phyloP scores from a whole-genome alignment of 1,140 invertebrate species.

The Daktulosphaira vitifoliae region DNA sequence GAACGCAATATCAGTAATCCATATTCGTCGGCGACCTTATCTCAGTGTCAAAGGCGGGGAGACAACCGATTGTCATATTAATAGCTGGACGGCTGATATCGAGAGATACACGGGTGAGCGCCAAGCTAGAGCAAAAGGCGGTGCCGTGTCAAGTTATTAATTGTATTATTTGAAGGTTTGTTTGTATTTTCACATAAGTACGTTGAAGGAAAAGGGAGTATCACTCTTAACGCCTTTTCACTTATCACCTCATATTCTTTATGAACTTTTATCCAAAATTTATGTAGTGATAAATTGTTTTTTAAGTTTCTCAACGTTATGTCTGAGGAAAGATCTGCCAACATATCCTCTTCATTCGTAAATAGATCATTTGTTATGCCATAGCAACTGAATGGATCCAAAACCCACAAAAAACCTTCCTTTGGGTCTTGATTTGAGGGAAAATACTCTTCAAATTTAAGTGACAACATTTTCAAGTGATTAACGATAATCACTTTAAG shows the following conservation, averaged over 20 bases:
- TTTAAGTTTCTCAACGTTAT: not conserved
- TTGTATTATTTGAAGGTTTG: too few species aligned
- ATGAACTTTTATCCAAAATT: not conserved
- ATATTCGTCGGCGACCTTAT: too few species aligned
- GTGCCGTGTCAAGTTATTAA: too few species aligned
- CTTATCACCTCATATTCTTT: not conserved
- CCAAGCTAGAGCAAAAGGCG: too few species aligned
- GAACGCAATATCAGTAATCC: too few species aligned
- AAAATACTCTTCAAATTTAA: too few species aligned
- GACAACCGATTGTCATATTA: too few species aligned
- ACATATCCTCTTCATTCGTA: conserved; percentile 1
- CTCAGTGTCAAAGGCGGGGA: too few species aligned
- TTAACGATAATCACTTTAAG: not conserved
- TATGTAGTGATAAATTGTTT: not conserved
- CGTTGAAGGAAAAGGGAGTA: not conserved
- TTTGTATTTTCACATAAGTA: not conserved
- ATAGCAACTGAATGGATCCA: not conserved
- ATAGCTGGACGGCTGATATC: too few species aligned
- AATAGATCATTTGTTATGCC: not conserved
- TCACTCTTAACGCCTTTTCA: not conserved
- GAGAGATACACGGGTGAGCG: too few species aligned
- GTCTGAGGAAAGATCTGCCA: too few species aligned
- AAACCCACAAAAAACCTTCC: not conserved
- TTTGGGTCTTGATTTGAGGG: not conserved
- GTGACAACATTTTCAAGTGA: not conserved